Evolutionary conservation across 1,140 invertebrate species (phyloP).

Genomic region (Pentalonia nigronervosa): DNA sequence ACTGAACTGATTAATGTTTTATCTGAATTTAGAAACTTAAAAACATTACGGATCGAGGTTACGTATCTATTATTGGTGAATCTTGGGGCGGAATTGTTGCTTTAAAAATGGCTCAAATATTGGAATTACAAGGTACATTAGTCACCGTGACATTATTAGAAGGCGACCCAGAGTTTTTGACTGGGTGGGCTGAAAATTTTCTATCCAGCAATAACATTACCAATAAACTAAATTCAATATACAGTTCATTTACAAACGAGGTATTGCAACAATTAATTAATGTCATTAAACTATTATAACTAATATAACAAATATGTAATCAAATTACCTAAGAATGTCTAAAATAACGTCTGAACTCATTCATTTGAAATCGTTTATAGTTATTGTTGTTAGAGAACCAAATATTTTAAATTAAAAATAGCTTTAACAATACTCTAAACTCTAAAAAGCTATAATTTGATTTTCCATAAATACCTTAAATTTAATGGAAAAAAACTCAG

Average conservation of each 20-base stretch:
- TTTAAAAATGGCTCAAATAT: slow-evolving; percentile 52
- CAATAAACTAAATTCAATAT: background rate
- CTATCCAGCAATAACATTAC: background rate
- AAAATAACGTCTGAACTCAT: too few relatives aligned
- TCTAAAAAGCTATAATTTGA: too few relatives aligned
- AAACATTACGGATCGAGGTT: background rate
- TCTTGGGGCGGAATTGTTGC: slow-evolving; percentile 59
- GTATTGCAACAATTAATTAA: background rate
- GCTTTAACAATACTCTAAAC: too few relatives aligned
- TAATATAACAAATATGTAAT: background rate
- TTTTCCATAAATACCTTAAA: too few relatives aligned
- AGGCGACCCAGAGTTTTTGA: slow-evolving; percentile 1
- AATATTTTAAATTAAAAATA: too few relatives aligned
- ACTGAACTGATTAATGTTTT: background rate
- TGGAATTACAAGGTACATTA: slow-evolving; percentile 7
- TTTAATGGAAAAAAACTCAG: too few relatives aligned
- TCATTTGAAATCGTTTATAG: too few relatives aligned
- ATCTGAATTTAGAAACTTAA: background rate
- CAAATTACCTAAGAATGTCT: too few relatives aligned
- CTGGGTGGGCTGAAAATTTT: background rate
- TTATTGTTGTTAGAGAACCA: too few relatives aligned
- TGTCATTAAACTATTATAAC: background rate
- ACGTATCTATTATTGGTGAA: slow-evolving; percentile 20
- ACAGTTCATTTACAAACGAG: background rate
- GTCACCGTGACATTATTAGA: slow-evolving; percentile 37